phyloP scores from a whole-genome alignment of 2,888 invertebrate species.

The Eupithecia exiguata region DNA sequence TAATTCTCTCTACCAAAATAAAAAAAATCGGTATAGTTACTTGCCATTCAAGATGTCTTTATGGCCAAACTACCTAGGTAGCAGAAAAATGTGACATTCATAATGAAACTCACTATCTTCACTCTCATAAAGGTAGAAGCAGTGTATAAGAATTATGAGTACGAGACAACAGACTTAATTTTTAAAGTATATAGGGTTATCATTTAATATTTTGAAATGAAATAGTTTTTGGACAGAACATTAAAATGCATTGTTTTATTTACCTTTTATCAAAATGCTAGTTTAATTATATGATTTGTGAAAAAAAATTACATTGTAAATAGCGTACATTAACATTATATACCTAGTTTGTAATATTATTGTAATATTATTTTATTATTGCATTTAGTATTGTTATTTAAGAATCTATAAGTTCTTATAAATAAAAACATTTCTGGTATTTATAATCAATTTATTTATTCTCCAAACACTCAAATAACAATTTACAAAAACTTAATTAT shows the following conservation, averaged over 20 bases:
- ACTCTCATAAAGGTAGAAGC: not conserved
- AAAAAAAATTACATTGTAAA: slow-evolving; percentile 20
- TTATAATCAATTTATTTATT: slow-evolving; percentile 46
- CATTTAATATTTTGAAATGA: not conserved
- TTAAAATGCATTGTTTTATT: not conserved
- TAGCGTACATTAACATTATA: slow-evolving; percentile 27
- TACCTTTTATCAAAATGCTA: not conserved
- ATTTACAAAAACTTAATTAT: slow-evolving; percentile 40
- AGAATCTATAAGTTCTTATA: slow-evolving; percentile 52
- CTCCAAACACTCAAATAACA: slow-evolving; percentile 42
- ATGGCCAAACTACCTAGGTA: not conserved
- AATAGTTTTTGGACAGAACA: not conserved
- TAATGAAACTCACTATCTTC: not conserved
- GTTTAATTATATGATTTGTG: not conserved
- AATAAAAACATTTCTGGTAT: slow-evolving; percentile 43
- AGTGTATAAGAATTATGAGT: not conserved
- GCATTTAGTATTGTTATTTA: slow-evolving; percentile 56
- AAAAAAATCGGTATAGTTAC: not conserved
- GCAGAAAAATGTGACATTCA: not conserved
- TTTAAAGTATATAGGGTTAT: not conserved
- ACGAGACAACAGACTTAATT: not conserved
- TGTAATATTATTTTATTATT: slow-evolving; percentile 40
- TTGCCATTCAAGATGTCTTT: not conserved
- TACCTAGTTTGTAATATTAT: slow-evolving; percentile 28
- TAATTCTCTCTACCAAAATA: not conserved